Conservation (phyloP, 2,888 invertebrate species). For the Penaeus monodon region DNA sequence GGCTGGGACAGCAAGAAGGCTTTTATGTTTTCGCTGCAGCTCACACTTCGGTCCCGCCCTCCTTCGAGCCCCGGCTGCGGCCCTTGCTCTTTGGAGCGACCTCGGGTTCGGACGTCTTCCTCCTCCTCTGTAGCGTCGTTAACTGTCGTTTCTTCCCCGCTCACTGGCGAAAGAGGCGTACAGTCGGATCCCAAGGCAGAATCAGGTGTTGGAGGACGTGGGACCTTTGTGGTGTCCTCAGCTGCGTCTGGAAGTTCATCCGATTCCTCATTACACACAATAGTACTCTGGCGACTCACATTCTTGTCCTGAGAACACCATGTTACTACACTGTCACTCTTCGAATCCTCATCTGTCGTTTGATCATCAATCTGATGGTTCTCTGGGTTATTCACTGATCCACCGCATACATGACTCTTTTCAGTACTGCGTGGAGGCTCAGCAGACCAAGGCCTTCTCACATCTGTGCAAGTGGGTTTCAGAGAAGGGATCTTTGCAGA, state of each 20-base stretch:
- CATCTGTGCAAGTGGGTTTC: too few relatives aligned
- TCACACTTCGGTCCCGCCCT: slow-evolving; percentile 35
- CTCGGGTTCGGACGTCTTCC: too few relatives aligned
- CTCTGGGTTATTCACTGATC: too few relatives aligned
- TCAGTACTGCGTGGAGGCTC: too few relatives aligned
- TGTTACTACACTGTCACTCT: too few relatives aligned
- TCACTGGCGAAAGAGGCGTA: not conserved
- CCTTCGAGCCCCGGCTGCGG: slow-evolving; percentile 10
- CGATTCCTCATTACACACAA: not conserved
- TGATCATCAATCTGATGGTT: too few relatives aligned
- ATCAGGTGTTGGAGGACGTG: not conserved
- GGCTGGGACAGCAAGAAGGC: slow-evolving; percentile 44
- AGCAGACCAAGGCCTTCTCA: too few relatives aligned
- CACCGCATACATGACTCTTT: too few relatives aligned
- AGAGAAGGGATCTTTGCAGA: too few relatives aligned
- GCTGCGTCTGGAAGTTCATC: not conserved
- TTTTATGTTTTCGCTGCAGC: slow-evolving; percentile 53
- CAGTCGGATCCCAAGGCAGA: not conserved
- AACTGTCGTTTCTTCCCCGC: not conserved
- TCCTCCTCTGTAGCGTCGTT: not conserved
- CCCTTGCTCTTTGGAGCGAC: not conserved
- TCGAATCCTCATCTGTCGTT: too few relatives aligned
- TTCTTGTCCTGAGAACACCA: too few relatives aligned
- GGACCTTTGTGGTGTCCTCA: not conserved
- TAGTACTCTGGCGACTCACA: not conserved